Conservation (phyloP, 2,797 vertebrate genomes). For the Toxotes lorentzi region DNA sequence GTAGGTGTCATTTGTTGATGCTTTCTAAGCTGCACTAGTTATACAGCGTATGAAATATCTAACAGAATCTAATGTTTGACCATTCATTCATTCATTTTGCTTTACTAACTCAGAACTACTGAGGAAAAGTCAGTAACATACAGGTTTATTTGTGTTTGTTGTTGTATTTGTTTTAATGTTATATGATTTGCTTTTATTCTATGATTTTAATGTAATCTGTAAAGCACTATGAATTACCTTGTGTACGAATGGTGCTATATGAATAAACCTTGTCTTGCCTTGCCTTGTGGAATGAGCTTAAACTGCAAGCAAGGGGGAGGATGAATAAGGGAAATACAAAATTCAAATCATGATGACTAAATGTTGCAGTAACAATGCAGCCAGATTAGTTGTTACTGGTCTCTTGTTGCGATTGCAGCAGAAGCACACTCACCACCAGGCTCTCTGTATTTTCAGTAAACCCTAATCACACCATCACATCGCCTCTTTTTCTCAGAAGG, state of each 20-base stretch:
- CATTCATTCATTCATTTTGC: background rate
- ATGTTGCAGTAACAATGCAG: background rate
- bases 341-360: background rate
- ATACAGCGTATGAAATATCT: background rate
- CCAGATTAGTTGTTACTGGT: background rate
- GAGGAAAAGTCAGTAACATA: background rate
- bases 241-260: too few relatives aligned
- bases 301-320: background rate
- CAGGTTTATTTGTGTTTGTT: background rate
- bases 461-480: background rate
- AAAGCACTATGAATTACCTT: too few relatives aligned
- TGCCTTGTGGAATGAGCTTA: background rate
- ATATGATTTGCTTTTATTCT: too few relatives aligned
- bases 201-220: too few relatives aligned
- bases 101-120: background rate
- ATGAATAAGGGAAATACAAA: background rate
- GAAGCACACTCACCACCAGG: background rate
- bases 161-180: too few relatives aligned
- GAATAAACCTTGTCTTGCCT: too few relatives aligned
- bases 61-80: background rate
- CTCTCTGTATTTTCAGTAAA: background rate
- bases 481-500: background rate
- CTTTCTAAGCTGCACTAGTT: background rate
- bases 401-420: background rate
- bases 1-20: slow-evolving; percentile 80